A percentile compares a stretch with the other conserved stretches of the same genome.
Conservation (phyloP, 2,888 invertebrate species). For the Stramonita haemastoma region DNA sequence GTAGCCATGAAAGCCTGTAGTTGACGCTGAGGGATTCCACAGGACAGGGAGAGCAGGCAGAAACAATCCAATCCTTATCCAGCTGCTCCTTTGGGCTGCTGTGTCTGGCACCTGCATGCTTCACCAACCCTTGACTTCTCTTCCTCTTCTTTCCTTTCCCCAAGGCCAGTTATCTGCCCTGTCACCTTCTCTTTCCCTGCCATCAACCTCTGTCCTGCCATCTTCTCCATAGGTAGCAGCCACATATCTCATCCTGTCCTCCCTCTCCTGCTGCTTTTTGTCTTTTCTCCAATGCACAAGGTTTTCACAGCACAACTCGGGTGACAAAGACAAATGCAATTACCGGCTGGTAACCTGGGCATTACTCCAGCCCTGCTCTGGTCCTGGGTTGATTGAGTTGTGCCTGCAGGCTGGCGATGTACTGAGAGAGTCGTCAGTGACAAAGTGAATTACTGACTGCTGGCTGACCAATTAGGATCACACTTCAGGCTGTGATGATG, state of each 20-base stretch:
- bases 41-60: background rate
- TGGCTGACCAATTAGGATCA: conserved; percentile 10
- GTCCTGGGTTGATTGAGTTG: too few species aligned
- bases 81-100: conserved; percentile 23
- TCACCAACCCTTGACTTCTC: background rate
- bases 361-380: too few species aligned
- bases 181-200: background rate
- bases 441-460: conserved; percentile 14
- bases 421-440: background rate
- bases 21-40: too few species aligned
- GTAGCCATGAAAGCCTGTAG: too few species aligned
- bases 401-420: background rate
- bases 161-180: background rate
- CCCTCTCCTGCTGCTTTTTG: background rate
- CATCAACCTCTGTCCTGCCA: background rate
- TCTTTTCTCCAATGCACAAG: background rate
- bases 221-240: background rate
- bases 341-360: too few species aligned
- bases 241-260: background rate
- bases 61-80: conserved; percentile 19
- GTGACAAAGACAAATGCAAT: background rate
- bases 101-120: conserved; percentile 20
- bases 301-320: background rate
- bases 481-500: background rate
- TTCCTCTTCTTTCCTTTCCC: background rate